Percentiles rank a stretch among this genome's conserved stretches.
phyloP scores from a whole-genome alignment of 2,113 vertebrate genomes.

The Laticauda colubrina region DNA sequence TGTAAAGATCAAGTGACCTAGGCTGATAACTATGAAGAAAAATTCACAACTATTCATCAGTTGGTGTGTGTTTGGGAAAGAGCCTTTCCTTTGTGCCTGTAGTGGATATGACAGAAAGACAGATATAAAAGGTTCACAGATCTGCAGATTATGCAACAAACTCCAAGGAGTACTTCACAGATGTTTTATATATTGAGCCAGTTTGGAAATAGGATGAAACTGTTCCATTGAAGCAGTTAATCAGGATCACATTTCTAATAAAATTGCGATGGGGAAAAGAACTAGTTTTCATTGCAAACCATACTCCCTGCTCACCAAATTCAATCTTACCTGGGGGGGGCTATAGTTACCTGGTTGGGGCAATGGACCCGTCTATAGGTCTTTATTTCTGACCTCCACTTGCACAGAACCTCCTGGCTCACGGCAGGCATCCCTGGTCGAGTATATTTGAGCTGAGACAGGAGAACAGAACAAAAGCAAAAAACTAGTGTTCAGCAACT shows the following conservation, averaged over 20 bases:
- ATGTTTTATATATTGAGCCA: background rate
- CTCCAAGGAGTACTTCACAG: background rate
- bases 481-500: background rate
- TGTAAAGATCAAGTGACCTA: background rate
- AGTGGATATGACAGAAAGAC: background rate
- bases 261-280: background rate
- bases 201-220: background rate
- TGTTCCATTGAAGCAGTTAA: background rate
- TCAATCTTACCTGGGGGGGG: background rate
- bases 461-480: background rate
- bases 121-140: background rate
- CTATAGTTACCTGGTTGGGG: slow-evolving; percentile 86
- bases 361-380: slow-evolving; percentile 88
- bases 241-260: background rate
- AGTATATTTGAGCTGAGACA: slow-evolving; percentile 86
- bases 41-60: background rate
- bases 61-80: background rate
- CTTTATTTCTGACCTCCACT: slow-evolving; percentile 94
- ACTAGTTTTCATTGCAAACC: background rate
- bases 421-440: slow-evolving; percentile 89
- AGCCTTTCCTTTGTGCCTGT: background rate
- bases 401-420: slow-evolving; percentile 90
- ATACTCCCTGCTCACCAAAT: too few species aligned
- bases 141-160: background rate
- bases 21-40: background rate